Base-by-base conservation (phyloP, 2,113 vertebrate species). In the Cynoglossus semilaevis region DNA sequence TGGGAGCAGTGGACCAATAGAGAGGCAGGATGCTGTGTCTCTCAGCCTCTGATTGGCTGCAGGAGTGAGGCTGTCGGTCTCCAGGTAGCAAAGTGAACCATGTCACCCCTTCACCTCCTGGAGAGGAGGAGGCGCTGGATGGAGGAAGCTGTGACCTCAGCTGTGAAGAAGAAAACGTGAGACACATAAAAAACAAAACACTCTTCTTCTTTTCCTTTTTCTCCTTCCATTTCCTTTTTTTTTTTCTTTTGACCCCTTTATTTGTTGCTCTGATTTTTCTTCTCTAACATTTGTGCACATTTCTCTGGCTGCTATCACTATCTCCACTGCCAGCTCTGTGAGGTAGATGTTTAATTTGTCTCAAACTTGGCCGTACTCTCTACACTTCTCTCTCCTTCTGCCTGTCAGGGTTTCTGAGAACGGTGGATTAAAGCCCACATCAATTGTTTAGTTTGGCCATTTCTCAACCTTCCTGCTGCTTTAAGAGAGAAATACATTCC, bases 21-120 rank as follows among this genome's bases (percentile, higher is more conserved):
- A 46, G 19, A 55, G 50, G 51, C 78, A 67, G 74, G 42, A 58
- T 67, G 40, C 52, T 60, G 71, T 81, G 89, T 89, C 84, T 81
- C 77, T 75, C 59, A 64, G 58, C 60, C 44, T 55, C 74, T 68
- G 84, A 88, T 91, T 90, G 87, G 90, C 81, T 73, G 75, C 67
- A 71, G 8, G 15, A 50, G 45, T 48, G 70, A 81, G 79, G 71
- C 65, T 48, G 84, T 82, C 86, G 80, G 89, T 90, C 87, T 91
- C 90, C 86, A 89, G 89, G 89, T 91, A 88, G 86, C 88, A 71
- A 74, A 79, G 69, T 80, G 77, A 81, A 82, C 81, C 72, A 72
- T 47, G 64, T 60, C 59, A 59, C 62, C 78, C 61, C 57, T 66
- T 61, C 19, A 43, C 42, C 63, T 74, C 53, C 70, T 64, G 5